Evolutionary conservation across 2,888 invertebrate species (phyloP).

Genomic region (Pteria penguin): DNA sequence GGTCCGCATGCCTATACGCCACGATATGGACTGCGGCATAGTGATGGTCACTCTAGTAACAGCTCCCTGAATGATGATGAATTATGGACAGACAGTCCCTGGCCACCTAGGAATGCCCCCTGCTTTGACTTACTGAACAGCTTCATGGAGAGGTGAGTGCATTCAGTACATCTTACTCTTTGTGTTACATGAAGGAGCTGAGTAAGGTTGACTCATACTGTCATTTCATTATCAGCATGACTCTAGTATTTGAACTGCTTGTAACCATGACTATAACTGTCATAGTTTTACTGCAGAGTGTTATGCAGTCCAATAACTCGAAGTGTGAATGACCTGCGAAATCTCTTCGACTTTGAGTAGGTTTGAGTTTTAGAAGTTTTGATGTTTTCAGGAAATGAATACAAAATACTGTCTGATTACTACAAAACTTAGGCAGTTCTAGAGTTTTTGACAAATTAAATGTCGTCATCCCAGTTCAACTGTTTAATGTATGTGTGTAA

Average conservation of each 20-base stretch:
- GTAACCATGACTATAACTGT: no score
- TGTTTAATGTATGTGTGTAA: no score
- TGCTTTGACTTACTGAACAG: slow-evolving; percentile 78
- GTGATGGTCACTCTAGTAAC: slow-evolving; percentile 61
- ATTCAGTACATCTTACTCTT: not conserved
- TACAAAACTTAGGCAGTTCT: no score
- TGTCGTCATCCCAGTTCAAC: no score
- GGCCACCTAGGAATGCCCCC: slow-evolving; percentile 79
- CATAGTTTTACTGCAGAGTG: no score
- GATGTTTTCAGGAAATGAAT: no score
- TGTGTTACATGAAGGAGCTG: not conserved
- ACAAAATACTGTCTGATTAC: no score
- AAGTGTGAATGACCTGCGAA: no score
- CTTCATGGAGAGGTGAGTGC: slow-evolving; percentile 79
- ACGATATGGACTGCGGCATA: slow-evolving; percentile 66
- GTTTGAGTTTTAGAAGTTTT: no score
- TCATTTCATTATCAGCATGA: not conserved
- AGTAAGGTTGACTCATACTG: not conserved
- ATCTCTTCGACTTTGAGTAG: no score
- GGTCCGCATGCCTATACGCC: slow-evolving; percentile 77
- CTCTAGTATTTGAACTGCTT: not conserved
- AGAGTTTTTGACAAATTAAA: no score
- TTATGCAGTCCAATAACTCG: no score
- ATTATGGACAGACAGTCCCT: slow-evolving; percentile 77
- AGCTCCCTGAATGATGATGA: slow-evolving; percentile 71